phyloP scores from a whole-genome alignment of 2,113 vertebrate genomes.

The Lophura nycthemera region DNA sequence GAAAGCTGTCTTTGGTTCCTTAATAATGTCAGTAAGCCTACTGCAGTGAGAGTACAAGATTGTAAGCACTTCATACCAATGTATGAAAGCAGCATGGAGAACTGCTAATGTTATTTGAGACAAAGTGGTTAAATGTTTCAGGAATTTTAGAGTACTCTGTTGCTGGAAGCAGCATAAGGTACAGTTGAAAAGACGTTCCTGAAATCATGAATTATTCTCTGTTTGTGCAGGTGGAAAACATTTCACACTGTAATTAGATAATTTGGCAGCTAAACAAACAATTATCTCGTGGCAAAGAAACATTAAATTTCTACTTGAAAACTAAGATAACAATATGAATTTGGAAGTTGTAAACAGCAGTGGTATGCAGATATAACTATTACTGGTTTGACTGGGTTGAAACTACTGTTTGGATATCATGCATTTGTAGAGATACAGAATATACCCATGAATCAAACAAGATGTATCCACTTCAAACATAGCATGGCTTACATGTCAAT shows the following conservation, averaged over 20 bases:
- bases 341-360: not conserved
- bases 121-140: not conserved
- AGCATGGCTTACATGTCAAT: not conserved
- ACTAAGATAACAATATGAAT: not conserved
- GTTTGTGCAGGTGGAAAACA: not conserved
- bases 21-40: not conserved
- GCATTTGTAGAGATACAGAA: not conserved
- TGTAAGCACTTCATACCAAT: not conserved
- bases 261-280: not conserved
- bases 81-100: not conserved
- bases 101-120: not conserved
- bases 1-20: not conserved
- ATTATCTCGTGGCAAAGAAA: not conserved
- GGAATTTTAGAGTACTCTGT: not conserved
- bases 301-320: not conserved
- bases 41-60: not conserved
- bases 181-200: not conserved
- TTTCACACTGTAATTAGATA: not conserved
- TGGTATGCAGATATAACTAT: not conserved
- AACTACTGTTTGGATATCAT: not conserved
- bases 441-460: not conserved
- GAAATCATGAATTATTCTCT: not conserved
- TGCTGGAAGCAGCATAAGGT: not conserved
- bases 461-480: fast-evolving
- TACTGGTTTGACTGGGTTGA: not conserved